Evolutionary conservation across 2,113 vertebrate genomes (phyloP).

Genomic region (Engystomops pustulosus): DNA sequence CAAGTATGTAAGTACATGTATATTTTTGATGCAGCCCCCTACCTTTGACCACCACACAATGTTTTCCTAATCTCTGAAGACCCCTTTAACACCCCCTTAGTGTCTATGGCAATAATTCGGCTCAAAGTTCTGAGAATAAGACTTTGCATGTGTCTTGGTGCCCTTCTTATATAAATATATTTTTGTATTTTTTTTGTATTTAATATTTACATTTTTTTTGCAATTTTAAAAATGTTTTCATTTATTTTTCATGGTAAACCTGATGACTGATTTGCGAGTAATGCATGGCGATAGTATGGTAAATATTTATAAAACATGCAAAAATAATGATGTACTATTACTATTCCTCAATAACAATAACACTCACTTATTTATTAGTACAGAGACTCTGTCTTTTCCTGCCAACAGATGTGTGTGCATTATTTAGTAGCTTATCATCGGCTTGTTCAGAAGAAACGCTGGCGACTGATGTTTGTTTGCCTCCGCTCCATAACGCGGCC

Average conservation of each 20-base stretch:
- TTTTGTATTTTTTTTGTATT: no score
- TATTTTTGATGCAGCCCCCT: no score
- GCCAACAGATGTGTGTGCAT: slow-evolving; percentile 39
- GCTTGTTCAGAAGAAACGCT: neutral
- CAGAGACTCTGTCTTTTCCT: neutral
- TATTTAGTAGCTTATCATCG: slow-evolving; percentile 46
- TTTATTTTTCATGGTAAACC: neutral
- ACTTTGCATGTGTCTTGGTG: no score
- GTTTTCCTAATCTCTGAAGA: no score
- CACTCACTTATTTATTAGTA: slow-evolving; percentile 44
- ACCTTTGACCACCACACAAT: no score
- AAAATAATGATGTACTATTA: slow-evolving; percentile 41
- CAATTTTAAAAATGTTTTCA: no score
- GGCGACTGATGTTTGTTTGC: slow-evolving; percentile 34
- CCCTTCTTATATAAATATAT: no score
- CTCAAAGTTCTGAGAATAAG: no score
- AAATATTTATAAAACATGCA: slow-evolving; percentile 47
- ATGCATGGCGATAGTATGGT: neutral
- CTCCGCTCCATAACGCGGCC: neutral
- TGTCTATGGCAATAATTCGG: no score
- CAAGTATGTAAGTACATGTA: no score
- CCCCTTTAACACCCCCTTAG: no score
- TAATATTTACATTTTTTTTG: no score
- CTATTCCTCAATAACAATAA: slow-evolving; percentile 43
- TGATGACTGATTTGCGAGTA: neutral